Evolutionary conservation across 2,888 invertebrate species (phyloP), one percentile per base, ranked within the genome.

Genomic region (Coleophora flavipennella): DNA sequence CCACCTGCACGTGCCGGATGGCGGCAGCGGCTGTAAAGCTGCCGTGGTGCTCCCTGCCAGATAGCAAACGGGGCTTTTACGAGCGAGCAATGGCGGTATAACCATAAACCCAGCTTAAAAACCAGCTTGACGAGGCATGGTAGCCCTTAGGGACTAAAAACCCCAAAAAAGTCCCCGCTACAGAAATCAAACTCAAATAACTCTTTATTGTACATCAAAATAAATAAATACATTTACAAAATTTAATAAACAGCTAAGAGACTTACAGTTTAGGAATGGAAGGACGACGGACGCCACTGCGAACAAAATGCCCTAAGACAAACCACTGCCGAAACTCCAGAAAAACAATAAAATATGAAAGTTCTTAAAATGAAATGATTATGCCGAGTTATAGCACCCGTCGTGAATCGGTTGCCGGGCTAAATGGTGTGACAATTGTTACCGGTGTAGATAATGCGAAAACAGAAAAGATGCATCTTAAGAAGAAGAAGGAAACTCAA

Each of bases 81-180:
- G 45, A 45, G 41, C 43, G 45, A 49, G 41, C 40, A 42, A 33
- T 44, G 46, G 46, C 45, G 45, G 45, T 35, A 46, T 48, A 50
- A 42, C 48, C 50, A 48, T 37, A 32, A 25, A 37, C 42, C 44
- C 20, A 25, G 14, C n/a, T 13, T 27, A 36, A 29, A 10, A 31
- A 37, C 40, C n/a, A 13, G 26, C 12, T 29, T 26, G 43, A 37
- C 39, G 41, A 39, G 46, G 43, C 38, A 12, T 13, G 35, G 41
- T 35, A 9, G 14, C 35, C 46, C 46, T 43, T 40, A 43, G 28
- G 38, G 33, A 1, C 27, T 36, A 43, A 39, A 39, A 43, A 20
- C 12, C 35, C 38, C 26, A 40, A 29, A 36, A 45, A 43, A 41
- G 3, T 13, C 26, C 29, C 35, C 11, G 10, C 3, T 29, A 10